A percentile compares a stretch with the other conserved stretches of the same genome.
These are phyloP conservation scores for Agrenia bidenticulata DNA, from an alignment of 2,888 invertebrate species.

Conservation along the genomic window DNA sequence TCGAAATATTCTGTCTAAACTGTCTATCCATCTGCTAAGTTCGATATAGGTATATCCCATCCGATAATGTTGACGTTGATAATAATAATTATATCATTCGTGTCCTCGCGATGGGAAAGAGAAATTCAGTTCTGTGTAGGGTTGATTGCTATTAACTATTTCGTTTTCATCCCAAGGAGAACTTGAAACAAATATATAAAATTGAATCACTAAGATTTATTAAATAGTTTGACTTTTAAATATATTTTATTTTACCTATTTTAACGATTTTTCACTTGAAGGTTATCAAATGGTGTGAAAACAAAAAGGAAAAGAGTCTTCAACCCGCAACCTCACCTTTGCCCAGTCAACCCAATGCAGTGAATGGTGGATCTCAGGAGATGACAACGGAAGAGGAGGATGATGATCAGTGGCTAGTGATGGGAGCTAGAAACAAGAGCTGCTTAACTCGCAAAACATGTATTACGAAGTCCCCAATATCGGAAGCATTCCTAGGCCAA, in stretches of 20 bases:
- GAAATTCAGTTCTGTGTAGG: constrained; percentile 24
- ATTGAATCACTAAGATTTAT: too few species aligned
- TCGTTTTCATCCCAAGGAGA: constrained; percentile 21
- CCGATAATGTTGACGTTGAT: too few species aligned
- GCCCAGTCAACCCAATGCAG: not conserved
- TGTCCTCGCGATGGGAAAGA: constrained; percentile 38
- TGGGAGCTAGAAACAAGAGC: constrained; percentile 84
- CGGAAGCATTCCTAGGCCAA: constrained; percentile 90
- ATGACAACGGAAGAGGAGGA: constrained; percentile 44
- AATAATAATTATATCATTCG: constrained; percentile 34
- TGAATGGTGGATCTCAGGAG: constrained; percentile 48
- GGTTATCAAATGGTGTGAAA: constrained; percentile 51
- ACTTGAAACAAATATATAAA: constrained; percentile 4
- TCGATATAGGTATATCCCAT: too few species aligned
- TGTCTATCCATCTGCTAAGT: too few species aligned
- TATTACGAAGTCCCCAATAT: constrained; percentile 80
- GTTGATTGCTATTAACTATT: constrained; percentile 6
- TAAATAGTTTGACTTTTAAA: not conserved
- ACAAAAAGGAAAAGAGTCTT: constrained; percentile 29
- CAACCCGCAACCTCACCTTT: not conserved
- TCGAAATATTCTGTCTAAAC: too few species aligned
- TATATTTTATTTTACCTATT: too few species aligned
- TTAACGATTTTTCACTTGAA: constrained; percentile 5
- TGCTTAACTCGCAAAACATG: constrained; percentile 82
- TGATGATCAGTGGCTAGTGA: constrained; percentile 56